Evolutionary conservation across 2,113 vertebrate genomes (phyloP).

Genomic region (Phylloscopus whistleri): DNA sequence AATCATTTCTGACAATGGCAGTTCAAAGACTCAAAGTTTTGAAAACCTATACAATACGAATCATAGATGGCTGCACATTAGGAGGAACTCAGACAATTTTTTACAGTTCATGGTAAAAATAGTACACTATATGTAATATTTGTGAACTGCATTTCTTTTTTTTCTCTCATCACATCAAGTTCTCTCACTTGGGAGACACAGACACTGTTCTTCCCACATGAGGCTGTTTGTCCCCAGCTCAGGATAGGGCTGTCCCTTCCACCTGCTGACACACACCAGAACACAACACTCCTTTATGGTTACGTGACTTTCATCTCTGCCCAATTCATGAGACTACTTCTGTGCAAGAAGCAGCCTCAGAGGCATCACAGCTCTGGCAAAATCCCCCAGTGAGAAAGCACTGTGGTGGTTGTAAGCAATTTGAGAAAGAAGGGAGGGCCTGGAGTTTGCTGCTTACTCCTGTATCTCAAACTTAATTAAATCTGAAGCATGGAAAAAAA

Average conservation of each 20-base stretch:
- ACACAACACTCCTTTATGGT: neutral
- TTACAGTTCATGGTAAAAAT: neutral
- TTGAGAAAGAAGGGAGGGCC: neutral
- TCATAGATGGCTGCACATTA: neutral
- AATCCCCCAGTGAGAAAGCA: neutral
- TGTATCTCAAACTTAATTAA: neutral
- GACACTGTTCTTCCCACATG: accelerated
- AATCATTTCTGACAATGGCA: neutral
- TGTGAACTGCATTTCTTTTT: neutral
- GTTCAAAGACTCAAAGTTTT: neutral
- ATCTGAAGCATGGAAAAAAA: neutral
- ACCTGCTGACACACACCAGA: neutral
- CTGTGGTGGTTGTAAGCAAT: accelerated
- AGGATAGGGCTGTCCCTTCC: neutral
- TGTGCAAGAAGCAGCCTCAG: neutral
- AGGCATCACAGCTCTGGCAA: neutral
- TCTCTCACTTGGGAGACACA: neutral
- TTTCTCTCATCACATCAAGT: neutral
- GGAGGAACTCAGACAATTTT: neutral
- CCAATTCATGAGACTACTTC: neutral
- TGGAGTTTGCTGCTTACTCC: neutral
- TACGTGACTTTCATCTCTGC: neutral
- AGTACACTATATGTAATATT: accelerated
- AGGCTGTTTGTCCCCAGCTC: neutral
- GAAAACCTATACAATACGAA: neutral